phyloP scores from a whole-genome alignment of 1,140 invertebrate species.

The Drosophila nigromelanica region DNA sequence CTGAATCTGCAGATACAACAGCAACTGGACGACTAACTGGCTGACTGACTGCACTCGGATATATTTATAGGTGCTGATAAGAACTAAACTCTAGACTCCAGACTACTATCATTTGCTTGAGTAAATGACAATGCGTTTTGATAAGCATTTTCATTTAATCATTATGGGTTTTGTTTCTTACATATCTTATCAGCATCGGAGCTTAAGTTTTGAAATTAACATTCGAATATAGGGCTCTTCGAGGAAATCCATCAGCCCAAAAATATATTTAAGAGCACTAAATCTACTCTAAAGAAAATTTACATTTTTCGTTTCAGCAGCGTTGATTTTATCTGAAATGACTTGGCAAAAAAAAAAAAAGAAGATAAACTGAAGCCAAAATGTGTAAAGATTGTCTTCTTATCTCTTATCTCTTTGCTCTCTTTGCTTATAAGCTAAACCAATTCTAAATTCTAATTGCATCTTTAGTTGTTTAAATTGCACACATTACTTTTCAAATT shows the following conservation, averaged over 20 bases:
- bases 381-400: too few relatives aligned
- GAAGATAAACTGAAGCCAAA: too few relatives aligned
- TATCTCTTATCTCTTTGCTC: too few relatives aligned
- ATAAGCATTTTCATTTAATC: neutral
- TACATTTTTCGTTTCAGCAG: neutral
- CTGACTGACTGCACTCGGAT: neutral
- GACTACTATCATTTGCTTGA: slow-evolving; percentile 1
- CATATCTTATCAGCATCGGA: too few relatives aligned
- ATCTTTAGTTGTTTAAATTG: too few relatives aligned
- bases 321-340: neutral
- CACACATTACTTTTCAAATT: too few relatives aligned
- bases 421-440: neutral
- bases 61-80: slow-evolving; percentile 21
- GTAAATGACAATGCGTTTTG: neutral
- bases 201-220: too few relatives aligned
- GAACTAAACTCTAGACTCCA: neutral
- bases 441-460: neutral
- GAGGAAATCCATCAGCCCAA: too few relatives aligned
- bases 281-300: too few relatives aligned
- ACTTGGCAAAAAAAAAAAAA: neutral
- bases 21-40: neutral
- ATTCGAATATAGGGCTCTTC: too few relatives aligned
- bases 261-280: too few relatives aligned
- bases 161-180: neutral
- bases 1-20: neutral